Conservation (phyloP, 53 echinoderm and acorn worm species). For the Pentamera pediparva region DNA sequence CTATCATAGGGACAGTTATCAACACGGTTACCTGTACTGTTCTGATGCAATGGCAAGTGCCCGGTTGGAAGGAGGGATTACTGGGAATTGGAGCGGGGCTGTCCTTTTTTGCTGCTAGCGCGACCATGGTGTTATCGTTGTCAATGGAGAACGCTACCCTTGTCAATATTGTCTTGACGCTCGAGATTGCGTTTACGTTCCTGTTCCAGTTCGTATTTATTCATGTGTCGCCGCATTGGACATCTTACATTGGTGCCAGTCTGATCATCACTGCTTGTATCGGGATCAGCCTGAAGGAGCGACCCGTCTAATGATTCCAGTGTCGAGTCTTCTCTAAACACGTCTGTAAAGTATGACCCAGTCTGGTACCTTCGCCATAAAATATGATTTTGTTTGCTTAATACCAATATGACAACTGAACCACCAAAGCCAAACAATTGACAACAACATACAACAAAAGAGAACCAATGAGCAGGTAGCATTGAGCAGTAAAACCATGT, state of each 20-base stretch:
- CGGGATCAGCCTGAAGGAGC: too few relatives aligned
- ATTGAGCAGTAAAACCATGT: too few relatives aligned
- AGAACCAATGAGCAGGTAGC: too few relatives aligned
- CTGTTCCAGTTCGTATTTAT: not conserved
- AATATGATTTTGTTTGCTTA: too few relatives aligned
- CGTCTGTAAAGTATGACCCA: too few relatives aligned
- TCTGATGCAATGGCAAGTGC: not conserved
- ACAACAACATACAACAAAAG: too few relatives aligned
- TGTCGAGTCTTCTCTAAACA: too few relatives aligned
- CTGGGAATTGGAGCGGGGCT: not conserved
- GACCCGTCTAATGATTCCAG: too few relatives aligned
- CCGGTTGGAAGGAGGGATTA: not conserved
- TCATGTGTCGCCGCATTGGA: not conserved
- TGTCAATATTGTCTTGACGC: not conserved
- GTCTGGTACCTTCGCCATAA: too few relatives aligned
- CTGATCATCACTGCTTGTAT: not conserved
- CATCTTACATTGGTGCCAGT: not conserved
- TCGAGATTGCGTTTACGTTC: not conserved
- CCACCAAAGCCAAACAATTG: too few relatives aligned
- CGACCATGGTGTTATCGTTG: not conserved
- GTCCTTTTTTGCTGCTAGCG: not conserved
- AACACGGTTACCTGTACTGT: not conserved
- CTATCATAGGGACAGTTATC: not conserved
- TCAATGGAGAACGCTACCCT: not conserved
- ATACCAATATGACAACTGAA: too few relatives aligned